Percentiles rank a stretch among this genome's conserved stretches.
These are phyloP conservation scores for Scaptomyza flava DNA, from an alignment of 2,888 invertebrate genomes.

Conservation along the genomic window DNA sequence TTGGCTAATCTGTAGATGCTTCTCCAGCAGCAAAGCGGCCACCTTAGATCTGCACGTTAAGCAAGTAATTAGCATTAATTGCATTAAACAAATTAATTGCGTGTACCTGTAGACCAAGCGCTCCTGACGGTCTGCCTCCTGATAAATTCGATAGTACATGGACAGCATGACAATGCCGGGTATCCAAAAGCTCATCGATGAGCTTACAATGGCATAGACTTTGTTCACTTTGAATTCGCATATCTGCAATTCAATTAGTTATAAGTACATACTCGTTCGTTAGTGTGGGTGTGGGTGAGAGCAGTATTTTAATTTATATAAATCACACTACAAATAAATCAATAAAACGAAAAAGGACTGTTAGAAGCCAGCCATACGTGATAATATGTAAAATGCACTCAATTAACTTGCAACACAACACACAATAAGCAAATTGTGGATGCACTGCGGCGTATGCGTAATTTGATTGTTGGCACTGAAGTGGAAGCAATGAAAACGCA, in stretches of 20 bases:
- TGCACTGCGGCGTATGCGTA: constrained; percentile 58
- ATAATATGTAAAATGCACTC: constrained; percentile 45
- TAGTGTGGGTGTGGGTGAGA: background rate
- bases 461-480: constrained; percentile 57
- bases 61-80: constrained; percentile 57
- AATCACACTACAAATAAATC: constrained; percentile 35
- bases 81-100: constrained; percentile 44
- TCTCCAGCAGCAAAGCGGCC: constrained; percentile 93
- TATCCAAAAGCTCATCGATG: constrained; percentile 96
- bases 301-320: constrained; percentile 22
- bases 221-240: constrained; percentile 95
- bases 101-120: constrained; percentile 92
- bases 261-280: constrained; percentile 7
- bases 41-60: constrained; percentile 90
- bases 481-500: constrained; percentile 59
- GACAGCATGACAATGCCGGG: constrained; percentile 96
- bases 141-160: constrained; percentile 95
- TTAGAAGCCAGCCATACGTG: constrained; percentile 6
- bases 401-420: constrained; percentile 32
- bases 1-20: constrained; percentile 95
- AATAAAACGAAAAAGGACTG: background rate
- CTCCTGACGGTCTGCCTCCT: constrained; percentile 93
- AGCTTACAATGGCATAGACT: constrained; percentile 94
- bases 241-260: constrained; percentile 76
- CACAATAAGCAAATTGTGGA: constrained; percentile 31